Evolutionary conservation across 2,113 vertebrate species (phyloP), one percentile per base, ranked within the genome.

Genomic region (Prinia subflava): DNA sequence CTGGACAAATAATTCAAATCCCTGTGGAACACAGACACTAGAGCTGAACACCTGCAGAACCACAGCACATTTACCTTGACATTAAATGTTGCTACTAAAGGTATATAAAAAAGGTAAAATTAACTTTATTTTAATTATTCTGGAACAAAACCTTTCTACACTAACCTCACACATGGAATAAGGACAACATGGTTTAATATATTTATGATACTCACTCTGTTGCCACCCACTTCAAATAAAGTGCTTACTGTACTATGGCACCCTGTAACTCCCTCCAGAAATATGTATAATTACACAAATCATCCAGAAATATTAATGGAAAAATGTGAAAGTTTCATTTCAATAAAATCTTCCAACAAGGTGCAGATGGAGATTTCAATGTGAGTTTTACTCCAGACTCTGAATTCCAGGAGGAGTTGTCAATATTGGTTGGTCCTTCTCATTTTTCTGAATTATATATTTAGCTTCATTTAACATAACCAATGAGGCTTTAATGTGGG

Each of bases 391-490:
- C 20, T 46, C 25, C 3, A 22, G 39, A 25, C 35, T 24, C 41
- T 57, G n/a, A 84, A 78, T 78, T 68, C n/a, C 62, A 79, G 65
- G 37, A 81, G 65, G 28, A 56, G 3, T 42, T 46, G 63, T 79
- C 83, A 89, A 31, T 79, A 92, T 9, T 62, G 41, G 23, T 42
- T 68, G 7, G n/a, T 42, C 69, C 31, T 39, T 11, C 57, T 87
- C 56, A 53, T 86, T 87, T 67, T 53, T 49, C 67, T 80, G 62
- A 83, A 85, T 76, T 47, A 57, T 23, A 19, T 39, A 69, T 80
- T 90, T 83, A 91, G 35, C 57, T 87, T 37, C 62, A 41, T 83
- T 96, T 88, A 95, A 85, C 63, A 49, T 35, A 90, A 90, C 53
- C 42, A 62, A 83, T 79, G 75, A 68, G 41, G 70, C 24, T 91